Evolutionary conservation across 2,888 invertebrate genomes (phyloP).

Genomic region (Eupelmus urozonus): DNA sequence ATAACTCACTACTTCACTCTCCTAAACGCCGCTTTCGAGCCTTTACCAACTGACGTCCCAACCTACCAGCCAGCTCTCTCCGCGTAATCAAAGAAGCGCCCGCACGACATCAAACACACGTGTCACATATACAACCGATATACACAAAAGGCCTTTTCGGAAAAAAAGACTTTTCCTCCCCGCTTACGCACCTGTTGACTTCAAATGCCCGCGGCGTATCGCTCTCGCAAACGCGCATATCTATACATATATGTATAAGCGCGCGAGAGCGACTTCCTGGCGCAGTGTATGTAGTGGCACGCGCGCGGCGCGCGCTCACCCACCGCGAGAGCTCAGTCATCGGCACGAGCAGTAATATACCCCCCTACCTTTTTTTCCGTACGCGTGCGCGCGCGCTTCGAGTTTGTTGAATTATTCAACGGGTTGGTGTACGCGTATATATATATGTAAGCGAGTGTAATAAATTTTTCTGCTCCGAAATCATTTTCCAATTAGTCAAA

Average conservation of each 20-base stretch:
- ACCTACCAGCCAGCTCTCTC: too few species aligned
- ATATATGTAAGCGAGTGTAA: neutral
- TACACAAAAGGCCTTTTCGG: too few species aligned
- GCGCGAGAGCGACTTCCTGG: slow-evolving; percentile 5
- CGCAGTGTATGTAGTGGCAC: neutral
- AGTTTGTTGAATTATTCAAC: slow-evolving; percentile 14
- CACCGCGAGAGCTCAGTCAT: neutral
- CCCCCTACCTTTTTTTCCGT: neutral
- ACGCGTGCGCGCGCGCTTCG: neutral
- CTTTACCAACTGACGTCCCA: too few species aligned
- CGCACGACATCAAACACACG: too few species aligned
- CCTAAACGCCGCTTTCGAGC: too few species aligned
- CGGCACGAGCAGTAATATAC: too few species aligned
- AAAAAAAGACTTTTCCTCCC: too few species aligned
- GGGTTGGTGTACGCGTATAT: neutral
- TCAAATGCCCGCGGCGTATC: slow-evolving; percentile 37
- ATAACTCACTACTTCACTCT: too few species aligned
- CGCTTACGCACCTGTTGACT: slow-evolving; percentile 45
- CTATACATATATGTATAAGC: neutral
- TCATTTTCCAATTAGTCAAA: slow-evolving; percentile 19
- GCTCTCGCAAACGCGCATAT: neutral
- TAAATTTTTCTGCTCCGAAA: neutral
- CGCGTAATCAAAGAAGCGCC: too few species aligned
- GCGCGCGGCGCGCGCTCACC: slow-evolving; percentile 17
- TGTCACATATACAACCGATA: too few species aligned